Percentiles rank a stretch among this genome's conserved stretches.
Evolutionary conservation across 2,113 vertebrate species (phyloP).

Genomic region (Notothenia coriiceps): DNA sequence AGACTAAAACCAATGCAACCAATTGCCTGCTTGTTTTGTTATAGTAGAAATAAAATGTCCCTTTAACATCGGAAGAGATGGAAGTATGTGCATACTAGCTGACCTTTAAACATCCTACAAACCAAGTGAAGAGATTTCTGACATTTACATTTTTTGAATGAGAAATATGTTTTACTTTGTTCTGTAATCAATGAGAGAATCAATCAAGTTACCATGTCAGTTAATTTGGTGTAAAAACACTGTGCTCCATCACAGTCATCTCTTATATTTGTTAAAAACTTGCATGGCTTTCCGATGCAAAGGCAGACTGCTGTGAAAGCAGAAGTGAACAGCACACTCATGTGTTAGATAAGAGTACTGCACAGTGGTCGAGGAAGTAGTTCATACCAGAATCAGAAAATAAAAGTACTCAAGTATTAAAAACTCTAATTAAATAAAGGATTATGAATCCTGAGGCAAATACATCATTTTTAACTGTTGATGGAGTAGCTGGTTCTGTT

Average conservation of each 20-base stretch:
- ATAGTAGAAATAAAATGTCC: background rate
- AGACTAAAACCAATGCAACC: background rate
- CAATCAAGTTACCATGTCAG: no score
- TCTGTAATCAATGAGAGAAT: no score
- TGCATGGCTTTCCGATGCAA: background rate
- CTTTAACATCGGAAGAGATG: background rate
- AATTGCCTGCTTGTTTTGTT: background rate
- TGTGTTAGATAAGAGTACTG: conserved; percentile 47
- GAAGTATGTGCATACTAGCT: background rate
- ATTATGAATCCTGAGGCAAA: background rate
- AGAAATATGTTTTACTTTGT: no score
- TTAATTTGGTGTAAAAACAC: no score
- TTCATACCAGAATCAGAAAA: background rate
- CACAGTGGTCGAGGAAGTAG: background rate
- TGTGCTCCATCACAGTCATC: background rate
- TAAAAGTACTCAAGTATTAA: background rate
- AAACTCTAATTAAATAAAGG: background rate
- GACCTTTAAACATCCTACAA: no score
- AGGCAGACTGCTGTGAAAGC: background rate
- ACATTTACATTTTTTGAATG: no score
- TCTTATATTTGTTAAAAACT: background rate
- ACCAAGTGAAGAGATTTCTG: no score
- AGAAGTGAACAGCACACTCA: conserved; percentile 55
- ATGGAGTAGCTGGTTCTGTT: background rate
- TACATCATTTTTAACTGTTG: background rate